Evolutionary conservation across 2,113 vertebrate genomes (phyloP).

Genomic region (Platichthys stellatus): DNA sequence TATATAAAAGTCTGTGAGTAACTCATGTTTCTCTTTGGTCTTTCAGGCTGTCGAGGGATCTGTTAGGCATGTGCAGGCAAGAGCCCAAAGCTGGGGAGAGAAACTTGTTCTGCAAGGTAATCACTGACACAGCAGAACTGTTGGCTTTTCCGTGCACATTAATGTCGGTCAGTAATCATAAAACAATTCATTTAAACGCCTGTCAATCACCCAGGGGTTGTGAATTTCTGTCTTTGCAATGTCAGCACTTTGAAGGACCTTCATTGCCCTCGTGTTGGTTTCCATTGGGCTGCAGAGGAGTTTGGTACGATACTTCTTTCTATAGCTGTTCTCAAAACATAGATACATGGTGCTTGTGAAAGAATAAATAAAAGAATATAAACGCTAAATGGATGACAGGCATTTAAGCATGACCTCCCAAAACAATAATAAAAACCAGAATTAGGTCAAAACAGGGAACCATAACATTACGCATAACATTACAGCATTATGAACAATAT

Average conservation of each 20-base stretch:
- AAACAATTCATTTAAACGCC: conserved; percentile 21
- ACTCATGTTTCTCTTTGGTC: not conserved
- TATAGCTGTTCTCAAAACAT: no score
- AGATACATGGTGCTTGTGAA: no score
- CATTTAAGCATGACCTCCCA: no score
- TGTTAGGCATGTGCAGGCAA: not conserved
- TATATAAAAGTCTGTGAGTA: not conserved
- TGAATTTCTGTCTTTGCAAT: not conserved
- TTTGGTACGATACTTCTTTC: no score
- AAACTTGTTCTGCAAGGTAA: conserved; percentile 18
- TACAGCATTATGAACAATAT: not conserved
- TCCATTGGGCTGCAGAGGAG: not conserved
- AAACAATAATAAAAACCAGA: no score
- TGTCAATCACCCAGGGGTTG: conserved; percentile 1
- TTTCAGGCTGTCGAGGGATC: not conserved
- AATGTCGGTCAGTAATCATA: not conserved
- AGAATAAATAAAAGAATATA: no score
- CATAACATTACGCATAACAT: not conserved
- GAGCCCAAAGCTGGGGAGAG: conserved; percentile 1
- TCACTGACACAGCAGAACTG: conserved; percentile 40
- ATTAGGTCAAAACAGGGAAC: no score
- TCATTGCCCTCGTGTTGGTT: not conserved
- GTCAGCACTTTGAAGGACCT: not conserved
- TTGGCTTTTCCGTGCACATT: conserved; percentile 13
- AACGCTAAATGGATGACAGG: no score